phyloP scores from a whole-genome alignment of 2,797 vertebrate species.

The Anisognathus igniventris region DNA sequence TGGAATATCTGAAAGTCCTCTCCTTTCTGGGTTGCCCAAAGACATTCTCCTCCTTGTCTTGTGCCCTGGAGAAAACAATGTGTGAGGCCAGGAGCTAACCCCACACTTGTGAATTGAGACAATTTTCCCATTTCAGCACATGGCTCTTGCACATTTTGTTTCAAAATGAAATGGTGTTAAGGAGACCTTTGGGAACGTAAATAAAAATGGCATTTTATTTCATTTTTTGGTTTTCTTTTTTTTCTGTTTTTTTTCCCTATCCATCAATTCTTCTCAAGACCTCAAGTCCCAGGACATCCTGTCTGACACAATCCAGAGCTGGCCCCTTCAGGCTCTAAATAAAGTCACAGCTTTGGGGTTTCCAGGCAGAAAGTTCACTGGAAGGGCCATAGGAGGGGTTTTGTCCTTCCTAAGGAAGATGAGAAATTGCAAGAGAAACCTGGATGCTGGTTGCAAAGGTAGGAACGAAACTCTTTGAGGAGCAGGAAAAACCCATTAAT shows the following conservation, averaged over 20 bases:
- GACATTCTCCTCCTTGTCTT: accelerated
- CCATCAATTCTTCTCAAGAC: conserved; percentile 5
- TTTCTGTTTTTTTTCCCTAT: not conserved
- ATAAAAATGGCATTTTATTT: not conserved
- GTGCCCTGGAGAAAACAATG: not conserved
- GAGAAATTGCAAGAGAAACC: not conserved
- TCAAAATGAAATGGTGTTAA: not conserved
- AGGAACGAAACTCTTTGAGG: not conserved
- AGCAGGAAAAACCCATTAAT: not conserved
- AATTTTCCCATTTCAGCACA: not conserved
- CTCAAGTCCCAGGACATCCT: conserved; percentile 11
- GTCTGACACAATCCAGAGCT: conserved; percentile 36
- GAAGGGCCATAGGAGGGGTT: not conserved
- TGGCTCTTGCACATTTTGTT: not conserved
- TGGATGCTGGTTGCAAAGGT: not conserved
- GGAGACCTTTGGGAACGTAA: conserved; percentile 31
- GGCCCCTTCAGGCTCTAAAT: not conserved
- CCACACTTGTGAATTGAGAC: conserved; percentile 44
- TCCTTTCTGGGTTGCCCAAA: not conserved
- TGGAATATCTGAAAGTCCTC: not conserved
- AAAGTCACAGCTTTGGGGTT: conserved; percentile 4
- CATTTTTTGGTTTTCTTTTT: not conserved
- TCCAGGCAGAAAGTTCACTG: conserved; percentile 17
- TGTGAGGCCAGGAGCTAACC: not conserved
- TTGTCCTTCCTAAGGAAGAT: not conserved